Conservation (phyloP, 2,888 invertebrate genomes). For the Coelogynopora nodosa region DNA sequence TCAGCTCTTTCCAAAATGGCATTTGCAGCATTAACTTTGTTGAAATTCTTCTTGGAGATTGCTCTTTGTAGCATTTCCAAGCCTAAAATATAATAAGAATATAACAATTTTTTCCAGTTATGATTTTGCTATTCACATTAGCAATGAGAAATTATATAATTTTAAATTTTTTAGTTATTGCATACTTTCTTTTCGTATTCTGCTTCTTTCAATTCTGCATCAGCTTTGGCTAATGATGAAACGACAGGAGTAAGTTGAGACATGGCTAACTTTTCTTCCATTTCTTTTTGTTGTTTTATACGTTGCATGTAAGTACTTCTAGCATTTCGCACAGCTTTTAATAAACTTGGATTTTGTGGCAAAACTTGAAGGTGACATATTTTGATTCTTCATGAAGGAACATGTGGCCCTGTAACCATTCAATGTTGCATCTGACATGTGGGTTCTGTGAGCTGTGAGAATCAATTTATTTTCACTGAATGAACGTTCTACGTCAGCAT, state of each 20-base stretch:
- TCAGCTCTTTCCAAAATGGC: not conserved
- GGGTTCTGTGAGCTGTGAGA: no score
- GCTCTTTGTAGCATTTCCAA: not conserved
- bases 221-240: not conserved
- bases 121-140: not conserved
- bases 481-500: not conserved
- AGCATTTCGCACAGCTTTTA: not conserved
- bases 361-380: not conserved
- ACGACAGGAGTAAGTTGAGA: not conserved
- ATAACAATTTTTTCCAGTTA: not conserved
- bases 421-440: not conserved
- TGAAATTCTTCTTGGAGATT: no score
- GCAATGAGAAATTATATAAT: not conserved
- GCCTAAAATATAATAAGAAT: not conserved
- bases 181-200: not conserved
- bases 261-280: not conserved
- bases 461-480: no score
- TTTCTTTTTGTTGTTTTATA: not conserved
- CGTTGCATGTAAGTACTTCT: not conserved
- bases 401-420: not conserved
- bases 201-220: not conserved
- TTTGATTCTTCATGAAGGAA: not conserved
- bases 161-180: not conserved
- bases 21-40: not conserved
- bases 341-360: not conserved